phyloP scores from a whole-genome alignment of 2,797 vertebrate genomes.

The Poecilia wingei region DNA sequence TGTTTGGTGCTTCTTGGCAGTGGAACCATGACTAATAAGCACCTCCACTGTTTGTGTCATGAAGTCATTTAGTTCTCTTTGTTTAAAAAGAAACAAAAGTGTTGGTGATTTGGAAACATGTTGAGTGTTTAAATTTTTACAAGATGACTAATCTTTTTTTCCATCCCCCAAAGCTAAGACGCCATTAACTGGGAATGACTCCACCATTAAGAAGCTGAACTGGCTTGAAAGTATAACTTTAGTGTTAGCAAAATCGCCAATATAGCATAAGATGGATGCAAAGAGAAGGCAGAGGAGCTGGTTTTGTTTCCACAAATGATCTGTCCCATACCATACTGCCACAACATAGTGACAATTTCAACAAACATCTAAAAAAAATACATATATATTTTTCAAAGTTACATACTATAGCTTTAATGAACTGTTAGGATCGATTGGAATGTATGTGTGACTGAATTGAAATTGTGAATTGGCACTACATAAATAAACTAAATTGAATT shows the following conservation, averaged over 20 bases:
- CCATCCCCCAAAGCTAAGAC: neutral
- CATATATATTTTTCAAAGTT: too few relatives aligned
- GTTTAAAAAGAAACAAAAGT: neutral
- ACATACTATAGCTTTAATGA: too few relatives aligned
- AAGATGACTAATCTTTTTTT: neutral
- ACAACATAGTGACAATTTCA: too few relatives aligned
- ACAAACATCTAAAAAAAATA: too few relatives aligned
- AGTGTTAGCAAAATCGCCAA: too few relatives aligned
- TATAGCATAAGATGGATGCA: too few relatives aligned
- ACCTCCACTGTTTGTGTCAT: neutral
- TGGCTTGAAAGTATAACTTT: neutral
- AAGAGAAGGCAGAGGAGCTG: too few relatives aligned
- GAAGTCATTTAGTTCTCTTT: neutral
- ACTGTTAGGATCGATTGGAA: too few relatives aligned
- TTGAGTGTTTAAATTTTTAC: neutral
- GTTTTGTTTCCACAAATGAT: too few relatives aligned
- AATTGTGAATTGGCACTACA: too few relatives aligned
- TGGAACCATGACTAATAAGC: neutral
- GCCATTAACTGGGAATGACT: neutral
- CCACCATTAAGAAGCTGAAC: neutral
- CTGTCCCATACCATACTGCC: too few relatives aligned
- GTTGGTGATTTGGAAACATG: neutral
- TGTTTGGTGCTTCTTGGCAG: neutral
- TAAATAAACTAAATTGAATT: neutral
- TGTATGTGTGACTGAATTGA: too few relatives aligned